These are phyloP conservation scores for Euleptes europaea DNA, from an alignment of 2,113 vertebrate species.

Conservation along the genomic window DNA sequence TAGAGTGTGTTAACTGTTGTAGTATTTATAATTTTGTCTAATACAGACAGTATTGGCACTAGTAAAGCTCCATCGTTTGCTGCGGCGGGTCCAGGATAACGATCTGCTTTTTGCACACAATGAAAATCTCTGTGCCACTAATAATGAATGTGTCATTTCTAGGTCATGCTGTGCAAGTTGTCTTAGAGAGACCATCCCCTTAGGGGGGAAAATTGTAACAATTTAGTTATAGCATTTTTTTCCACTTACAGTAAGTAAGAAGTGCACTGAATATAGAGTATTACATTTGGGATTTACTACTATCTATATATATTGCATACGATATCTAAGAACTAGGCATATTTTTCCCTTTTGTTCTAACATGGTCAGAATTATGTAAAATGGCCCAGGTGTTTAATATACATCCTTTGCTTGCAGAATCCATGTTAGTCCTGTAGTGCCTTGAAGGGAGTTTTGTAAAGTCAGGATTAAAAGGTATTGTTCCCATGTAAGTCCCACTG, in stretches of 20 bases:
- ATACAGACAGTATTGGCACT: background rate
- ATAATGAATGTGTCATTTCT: background rate
- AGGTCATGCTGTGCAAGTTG: background rate
- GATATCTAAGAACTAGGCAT: background rate
- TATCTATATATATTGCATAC: too few relatives aligned
- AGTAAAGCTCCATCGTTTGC: background rate
- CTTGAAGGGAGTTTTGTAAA: background rate
- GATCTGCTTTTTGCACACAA: too few relatives aligned
- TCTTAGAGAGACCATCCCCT: background rate
- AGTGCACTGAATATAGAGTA: too few relatives aligned
- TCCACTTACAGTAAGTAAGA: background rate
- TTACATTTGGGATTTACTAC: background rate
- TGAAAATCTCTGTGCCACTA: too few relatives aligned
- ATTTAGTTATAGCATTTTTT: background rate
- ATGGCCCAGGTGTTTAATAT: background rate
- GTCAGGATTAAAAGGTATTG: background rate
- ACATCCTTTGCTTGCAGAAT: background rate
- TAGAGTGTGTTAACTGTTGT: background rate
- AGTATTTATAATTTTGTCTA: too few relatives aligned
- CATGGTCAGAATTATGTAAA: background rate
- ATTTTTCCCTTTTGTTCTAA: background rate
- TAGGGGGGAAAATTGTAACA: background rate
- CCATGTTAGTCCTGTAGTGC: conserved; percentile 1
- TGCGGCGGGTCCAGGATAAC: background rate
- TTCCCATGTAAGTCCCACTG: background rate